Conservation (phyloP, 2,113 vertebrate species). For the Tamias sibiricus region DNA sequence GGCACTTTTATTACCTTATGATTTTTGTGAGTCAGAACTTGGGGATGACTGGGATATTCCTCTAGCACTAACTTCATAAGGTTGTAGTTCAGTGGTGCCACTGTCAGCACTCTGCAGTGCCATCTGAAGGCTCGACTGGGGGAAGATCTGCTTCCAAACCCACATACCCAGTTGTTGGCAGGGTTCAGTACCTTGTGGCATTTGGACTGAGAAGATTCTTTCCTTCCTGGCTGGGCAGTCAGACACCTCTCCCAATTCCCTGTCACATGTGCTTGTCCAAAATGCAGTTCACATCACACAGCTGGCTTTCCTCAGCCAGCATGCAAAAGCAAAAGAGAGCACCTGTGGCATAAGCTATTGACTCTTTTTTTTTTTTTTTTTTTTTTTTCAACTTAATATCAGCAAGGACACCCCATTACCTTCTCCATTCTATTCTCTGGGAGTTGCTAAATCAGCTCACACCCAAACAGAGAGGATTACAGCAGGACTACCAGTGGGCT, state of each 20-base stretch:
- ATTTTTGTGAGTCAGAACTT: neutral
- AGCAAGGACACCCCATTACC: neutral
- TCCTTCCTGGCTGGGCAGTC: neutral
- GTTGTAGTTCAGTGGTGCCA: neutral
- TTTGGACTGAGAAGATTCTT: neutral
- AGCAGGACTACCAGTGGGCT: too few relatives aligned
- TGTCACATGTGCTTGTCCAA: neutral
- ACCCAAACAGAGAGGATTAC: neutral
- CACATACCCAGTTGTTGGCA: neutral
- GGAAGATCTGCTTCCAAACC: neutral
- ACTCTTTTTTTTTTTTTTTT: neutral
- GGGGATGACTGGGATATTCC: neutral
- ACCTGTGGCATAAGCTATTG: neutral
- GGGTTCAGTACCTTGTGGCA: neutral
- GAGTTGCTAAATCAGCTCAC: neutral
- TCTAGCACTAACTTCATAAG: neutral
- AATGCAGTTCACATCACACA: neutral
- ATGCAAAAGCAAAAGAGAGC: neutral
- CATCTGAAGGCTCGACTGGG: neutral
- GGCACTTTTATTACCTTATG: neutral
- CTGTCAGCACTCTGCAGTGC: neutral
- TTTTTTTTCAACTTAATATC: neutral
- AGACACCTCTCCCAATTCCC: neutral
- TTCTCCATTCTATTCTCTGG: neutral
- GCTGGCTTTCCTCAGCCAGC: neutral